A percentile compares a stretch with the other conserved stretches of the same genome.
phyloP scores from a whole-genome alignment of 2,797 vertebrate genomes.

The Platalea minor region DNA sequence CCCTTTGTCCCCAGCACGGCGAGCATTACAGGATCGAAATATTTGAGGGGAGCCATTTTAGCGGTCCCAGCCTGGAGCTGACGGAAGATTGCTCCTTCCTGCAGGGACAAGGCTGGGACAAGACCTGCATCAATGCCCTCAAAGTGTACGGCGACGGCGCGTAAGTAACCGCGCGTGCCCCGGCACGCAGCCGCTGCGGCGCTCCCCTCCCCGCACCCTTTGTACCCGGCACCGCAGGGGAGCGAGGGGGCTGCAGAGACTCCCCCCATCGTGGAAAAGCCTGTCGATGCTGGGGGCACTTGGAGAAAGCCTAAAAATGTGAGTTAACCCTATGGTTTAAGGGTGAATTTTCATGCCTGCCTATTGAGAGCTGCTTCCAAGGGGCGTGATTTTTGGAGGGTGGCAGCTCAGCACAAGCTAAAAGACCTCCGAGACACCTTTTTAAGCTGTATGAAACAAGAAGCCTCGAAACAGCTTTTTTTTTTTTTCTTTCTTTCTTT shows the following conservation, averaged over 20 bases:
- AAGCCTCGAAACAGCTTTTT: neutral
- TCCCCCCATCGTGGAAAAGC: neutral
- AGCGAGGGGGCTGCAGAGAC: neutral
- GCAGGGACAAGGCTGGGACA: constrained; percentile 85
- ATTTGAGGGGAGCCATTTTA: constrained; percentile 86
- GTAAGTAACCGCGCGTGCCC: constrained; percentile 72
- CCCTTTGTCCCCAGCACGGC: constrained; percentile 77
- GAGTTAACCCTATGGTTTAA: neutral
- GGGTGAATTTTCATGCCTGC: neutral
- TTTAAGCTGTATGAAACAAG: neutral
- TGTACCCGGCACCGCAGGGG: neutral
- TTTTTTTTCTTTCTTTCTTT: neutral
- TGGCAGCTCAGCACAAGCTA: neutral
- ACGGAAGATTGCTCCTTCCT: constrained; percentile 89
- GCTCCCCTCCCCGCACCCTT: neutral
- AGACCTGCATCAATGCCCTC: constrained; percentile 86
- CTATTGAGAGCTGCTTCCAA: neutral
- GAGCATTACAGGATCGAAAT: constrained; percentile 88
- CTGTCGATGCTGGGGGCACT: neutral
- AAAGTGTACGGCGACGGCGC: constrained; percentile 89
- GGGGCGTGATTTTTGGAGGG: neutral
- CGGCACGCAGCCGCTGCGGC: rapidly evolving
- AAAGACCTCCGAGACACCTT: neutral
- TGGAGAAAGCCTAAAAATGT: neutral
- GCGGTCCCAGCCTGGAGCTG: constrained; percentile 86